Conservation (phyloP, 2,113 vertebrate genomes). For the Cisticola juncidis region DNA sequence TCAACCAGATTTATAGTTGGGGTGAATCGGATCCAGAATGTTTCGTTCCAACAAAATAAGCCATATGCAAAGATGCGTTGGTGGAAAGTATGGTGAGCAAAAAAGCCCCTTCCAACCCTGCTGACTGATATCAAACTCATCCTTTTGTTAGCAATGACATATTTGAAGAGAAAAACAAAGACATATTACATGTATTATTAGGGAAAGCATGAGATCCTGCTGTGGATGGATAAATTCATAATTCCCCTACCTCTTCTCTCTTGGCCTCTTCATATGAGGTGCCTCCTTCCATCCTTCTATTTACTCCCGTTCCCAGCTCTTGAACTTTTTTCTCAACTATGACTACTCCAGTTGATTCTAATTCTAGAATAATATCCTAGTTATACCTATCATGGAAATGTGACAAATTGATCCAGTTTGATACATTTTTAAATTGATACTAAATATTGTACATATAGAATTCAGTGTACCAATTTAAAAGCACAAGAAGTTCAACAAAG, state of each 20-base stretch:
- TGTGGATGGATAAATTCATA: neutral
- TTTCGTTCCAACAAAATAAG: neutral
- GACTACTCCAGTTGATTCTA: neutral
- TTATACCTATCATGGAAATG: neutral
- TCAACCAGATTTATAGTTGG: conserved; percentile 6
- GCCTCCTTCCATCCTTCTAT: neutral
- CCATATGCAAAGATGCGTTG: neutral
- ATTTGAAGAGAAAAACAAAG: neutral
- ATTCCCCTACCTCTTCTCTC: neutral
- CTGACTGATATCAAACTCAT: neutral
- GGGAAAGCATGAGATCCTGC: neutral
- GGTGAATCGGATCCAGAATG: neutral
- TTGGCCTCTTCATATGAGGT: neutral
- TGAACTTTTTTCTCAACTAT: neutral
- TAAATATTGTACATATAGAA: neutral
- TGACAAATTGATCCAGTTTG: neutral
- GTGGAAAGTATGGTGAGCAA: neutral
- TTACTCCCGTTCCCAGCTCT: neutral
- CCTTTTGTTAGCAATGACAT: neutral
- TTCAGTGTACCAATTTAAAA: neutral
- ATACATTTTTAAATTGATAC: neutral
- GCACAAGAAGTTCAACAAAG: neutral
- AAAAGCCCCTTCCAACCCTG: neutral
- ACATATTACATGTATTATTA: neutral
- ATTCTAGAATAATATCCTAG: neutral